phyloP scores from a whole-genome alignment of 2,797 vertebrate species.

The Mormyrops attenuatus region DNA sequence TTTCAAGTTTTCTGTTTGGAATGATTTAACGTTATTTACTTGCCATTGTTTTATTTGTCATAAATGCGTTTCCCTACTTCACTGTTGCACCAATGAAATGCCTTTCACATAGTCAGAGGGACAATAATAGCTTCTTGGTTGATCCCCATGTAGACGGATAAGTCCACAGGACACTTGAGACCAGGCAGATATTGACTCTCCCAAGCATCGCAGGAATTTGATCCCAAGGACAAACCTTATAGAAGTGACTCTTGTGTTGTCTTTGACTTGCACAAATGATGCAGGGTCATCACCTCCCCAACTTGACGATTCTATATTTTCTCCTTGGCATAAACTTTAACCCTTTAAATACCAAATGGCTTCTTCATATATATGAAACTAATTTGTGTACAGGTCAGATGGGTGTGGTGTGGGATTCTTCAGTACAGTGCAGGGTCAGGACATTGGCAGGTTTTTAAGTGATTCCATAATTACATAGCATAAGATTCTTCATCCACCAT shows the following conservation, averaged over 20 bases:
- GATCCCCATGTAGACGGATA: constrained; percentile 5
- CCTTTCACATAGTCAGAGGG: background rate
- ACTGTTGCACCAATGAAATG: background rate
- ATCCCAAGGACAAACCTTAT: constrained; percentile 24
- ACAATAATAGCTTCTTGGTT: background rate
- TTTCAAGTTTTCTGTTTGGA: background rate
- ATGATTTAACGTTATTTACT: background rate
- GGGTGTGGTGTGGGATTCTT: background rate
- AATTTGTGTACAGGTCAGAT: background rate
- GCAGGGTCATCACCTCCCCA: background rate
- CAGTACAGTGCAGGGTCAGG: background rate
- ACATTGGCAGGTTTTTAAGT: background rate
- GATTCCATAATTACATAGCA: background rate
- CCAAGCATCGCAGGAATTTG: constrained; percentile 12
- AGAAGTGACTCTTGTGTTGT: background rate
- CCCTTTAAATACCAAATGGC: background rate
- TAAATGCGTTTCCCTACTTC: background rate
- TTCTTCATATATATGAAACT: background rate
- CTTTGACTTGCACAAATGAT: background rate
- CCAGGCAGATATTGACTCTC: constrained; percentile 14
- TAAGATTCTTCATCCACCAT: background rate
- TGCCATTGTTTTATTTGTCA: background rate
- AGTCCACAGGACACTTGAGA: constrained; percentile 14
- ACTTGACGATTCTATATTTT: background rate
- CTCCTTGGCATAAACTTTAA: background rate